These are phyloP conservation scores for Magallana ariakensis DNA, from an alignment of 1,140 invertebrate genomes.

Conservation along the genomic window DNA sequence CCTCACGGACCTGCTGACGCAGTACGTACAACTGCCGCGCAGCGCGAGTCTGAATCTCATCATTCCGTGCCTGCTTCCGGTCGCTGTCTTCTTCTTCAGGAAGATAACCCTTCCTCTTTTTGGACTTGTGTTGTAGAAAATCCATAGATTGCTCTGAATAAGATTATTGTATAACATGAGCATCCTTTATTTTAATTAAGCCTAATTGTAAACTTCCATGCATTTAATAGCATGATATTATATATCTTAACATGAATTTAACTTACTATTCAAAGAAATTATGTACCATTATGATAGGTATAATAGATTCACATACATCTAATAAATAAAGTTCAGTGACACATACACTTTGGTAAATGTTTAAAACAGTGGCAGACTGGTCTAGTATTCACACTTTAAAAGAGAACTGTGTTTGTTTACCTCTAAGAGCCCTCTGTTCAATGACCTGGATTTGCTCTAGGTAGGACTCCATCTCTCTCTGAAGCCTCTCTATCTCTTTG, in stretches of 20 bases:
- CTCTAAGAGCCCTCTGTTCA: slow-evolving; percentile 68
- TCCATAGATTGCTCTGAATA: slow-evolving; percentile 59
- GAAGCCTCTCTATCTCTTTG: slow-evolving; percentile 70
- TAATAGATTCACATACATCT: too few species aligned
- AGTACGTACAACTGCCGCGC: slow-evolving; percentile 71
- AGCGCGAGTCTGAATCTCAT: slow-evolving; percentile 67
- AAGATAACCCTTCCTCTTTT: slow-evolving; percentile 63
- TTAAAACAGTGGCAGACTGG: too few species aligned
- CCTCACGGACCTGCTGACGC: slow-evolving; percentile 70
- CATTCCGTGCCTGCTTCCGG: slow-evolving; percentile 59
- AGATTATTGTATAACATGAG: not conserved
- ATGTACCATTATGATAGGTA: too few species aligned
- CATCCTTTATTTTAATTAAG: not conserved
- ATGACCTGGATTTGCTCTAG: slow-evolving; percentile 70
- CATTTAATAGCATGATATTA: not conserved
- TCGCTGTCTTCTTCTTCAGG: slow-evolving; percentile 68
- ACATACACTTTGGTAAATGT: too few species aligned
- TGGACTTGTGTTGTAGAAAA: slow-evolving; percentile 58
- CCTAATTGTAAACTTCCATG: too few species aligned
- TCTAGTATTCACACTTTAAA: too few species aligned
- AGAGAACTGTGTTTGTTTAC: slow-evolving; percentile 45
- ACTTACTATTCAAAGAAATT: not conserved
- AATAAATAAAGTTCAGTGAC: too few species aligned
- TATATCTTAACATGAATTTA: not conserved
- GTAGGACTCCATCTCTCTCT: slow-evolving; percentile 70